Conservation (phyloP, 2,113 vertebrate species). For the Mastomys coucha region DNA sequence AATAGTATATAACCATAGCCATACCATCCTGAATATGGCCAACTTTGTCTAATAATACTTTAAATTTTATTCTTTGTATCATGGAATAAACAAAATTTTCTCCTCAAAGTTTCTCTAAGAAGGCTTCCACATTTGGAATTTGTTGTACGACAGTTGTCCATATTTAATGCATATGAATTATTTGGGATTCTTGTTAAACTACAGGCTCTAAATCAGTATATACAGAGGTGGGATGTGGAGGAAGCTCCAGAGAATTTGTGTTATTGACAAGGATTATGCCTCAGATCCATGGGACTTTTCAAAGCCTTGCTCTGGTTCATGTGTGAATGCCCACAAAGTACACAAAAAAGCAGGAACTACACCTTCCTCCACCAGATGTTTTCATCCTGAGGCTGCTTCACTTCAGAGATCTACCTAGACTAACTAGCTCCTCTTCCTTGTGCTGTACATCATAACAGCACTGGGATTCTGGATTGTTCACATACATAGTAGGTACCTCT, state of each 20-base stretch:
- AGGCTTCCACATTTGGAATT: neutral
- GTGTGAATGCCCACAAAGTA: neutral
- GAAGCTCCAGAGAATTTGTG: neutral
- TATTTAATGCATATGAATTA: neutral
- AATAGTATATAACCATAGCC: neutral
- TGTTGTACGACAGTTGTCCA: neutral
- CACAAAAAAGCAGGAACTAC: neutral
- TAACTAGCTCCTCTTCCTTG: neutral
- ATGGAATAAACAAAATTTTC: neutral
- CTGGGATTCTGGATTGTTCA: neutral
- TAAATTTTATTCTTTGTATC: neutral
- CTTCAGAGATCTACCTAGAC: neutral
- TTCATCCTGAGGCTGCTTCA: neutral
- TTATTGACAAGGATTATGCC: neutral
- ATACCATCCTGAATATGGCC: neutral
- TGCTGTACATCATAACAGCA: neutral
- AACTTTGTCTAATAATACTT: neutral
- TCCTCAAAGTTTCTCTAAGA: neutral
- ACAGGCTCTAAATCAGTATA: neutral
- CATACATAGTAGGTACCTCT: too few species aligned
- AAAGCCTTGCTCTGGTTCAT: neutral
- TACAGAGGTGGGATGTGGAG: neutral
- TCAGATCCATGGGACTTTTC: neutral
- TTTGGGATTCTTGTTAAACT: neutral
- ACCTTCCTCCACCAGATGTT: neutral